Evolutionary conservation across 2,113 vertebrate species (phyloP).

Genomic region (Phalacrocorax carbo): DNA sequence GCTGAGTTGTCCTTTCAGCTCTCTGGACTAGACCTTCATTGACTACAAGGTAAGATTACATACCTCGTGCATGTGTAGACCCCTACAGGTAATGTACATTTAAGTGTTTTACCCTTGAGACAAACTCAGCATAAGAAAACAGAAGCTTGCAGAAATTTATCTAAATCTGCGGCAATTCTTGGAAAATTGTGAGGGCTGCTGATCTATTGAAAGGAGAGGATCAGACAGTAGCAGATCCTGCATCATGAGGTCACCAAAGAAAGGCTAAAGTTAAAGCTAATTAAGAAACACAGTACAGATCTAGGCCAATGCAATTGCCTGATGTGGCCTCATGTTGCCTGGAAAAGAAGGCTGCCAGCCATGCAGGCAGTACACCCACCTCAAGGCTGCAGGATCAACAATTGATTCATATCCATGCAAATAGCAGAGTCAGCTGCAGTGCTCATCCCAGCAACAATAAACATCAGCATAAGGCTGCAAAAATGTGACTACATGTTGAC

Average conservation of each 20-base stretch:
- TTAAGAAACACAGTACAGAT: not conserved
- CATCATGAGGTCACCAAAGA: not conserved
- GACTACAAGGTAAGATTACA: not conserved
- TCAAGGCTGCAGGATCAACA: not conserved
- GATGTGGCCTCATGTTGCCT: not conserved
- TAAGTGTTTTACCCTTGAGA: not conserved
- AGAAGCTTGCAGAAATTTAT: not conserved
- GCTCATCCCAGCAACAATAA: not conserved
- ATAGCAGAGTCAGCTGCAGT: not conserved
- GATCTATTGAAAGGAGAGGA: not conserved
- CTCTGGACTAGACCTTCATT: not conserved
- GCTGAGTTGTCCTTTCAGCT: not conserved
- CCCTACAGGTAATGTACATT: not conserved
- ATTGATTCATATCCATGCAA: not conserved
- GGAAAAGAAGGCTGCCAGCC: not conserved
- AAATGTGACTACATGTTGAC: not conserved
- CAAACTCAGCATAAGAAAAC: not conserved
- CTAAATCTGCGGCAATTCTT: not conserved
- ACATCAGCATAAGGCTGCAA: not conserved
- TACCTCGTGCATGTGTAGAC: not conserved
- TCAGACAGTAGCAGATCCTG: not conserved
- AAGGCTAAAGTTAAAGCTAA: not conserved
- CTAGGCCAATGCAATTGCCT: not conserved
- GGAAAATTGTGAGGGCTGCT: not conserved
- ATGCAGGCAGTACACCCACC: not conserved